Conservation (phyloP, 2,113 vertebrate species). For the Epinephelus lanceolatus region DNA sequence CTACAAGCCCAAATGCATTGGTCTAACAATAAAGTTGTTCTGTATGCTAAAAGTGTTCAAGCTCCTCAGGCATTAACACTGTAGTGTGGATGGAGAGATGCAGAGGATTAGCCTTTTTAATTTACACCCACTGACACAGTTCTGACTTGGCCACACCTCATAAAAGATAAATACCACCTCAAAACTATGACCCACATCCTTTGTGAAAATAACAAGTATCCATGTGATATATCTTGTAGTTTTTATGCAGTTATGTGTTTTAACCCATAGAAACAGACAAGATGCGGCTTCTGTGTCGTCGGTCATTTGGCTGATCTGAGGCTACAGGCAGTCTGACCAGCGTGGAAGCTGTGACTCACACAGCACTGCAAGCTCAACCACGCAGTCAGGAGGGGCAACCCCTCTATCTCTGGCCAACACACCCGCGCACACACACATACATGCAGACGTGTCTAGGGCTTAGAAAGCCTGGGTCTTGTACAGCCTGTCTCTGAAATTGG, state of each 20-base stretch:
- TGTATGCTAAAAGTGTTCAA: background rate
- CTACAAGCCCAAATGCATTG: too few species aligned
- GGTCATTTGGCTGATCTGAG: conserved; percentile 8
- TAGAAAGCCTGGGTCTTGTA: conserved; percentile 38
- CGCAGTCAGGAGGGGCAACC: conserved; percentile 35
- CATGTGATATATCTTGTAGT: background rate
- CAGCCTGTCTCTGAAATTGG: conserved; percentile 50
- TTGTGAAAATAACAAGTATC: background rate
- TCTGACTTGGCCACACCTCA: background rate
- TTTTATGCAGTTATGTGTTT: background rate
- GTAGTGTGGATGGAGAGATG: background rate
- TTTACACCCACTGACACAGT: too few species aligned
- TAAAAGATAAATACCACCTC: background rate
- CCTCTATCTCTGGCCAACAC: background rate
- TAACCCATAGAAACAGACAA: background rate
- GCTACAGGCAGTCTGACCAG: conserved; percentile 5
- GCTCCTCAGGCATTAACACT: background rate
- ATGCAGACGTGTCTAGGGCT: conserved; percentile 7
- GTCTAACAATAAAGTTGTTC: background rate
- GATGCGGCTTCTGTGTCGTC: background rate
- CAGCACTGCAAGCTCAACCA: conserved; percentile 22
- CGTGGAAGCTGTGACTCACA: conserved; percentile 48
- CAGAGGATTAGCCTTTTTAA: too few species aligned
- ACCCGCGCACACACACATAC: conserved; percentile 23
- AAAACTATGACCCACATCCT: background rate